A percentile compares a stretch with the other conserved stretches of the same genome.
Conservation (phyloP, 2,888 invertebrate species). For the Ichneumon xanthorius region DNA sequence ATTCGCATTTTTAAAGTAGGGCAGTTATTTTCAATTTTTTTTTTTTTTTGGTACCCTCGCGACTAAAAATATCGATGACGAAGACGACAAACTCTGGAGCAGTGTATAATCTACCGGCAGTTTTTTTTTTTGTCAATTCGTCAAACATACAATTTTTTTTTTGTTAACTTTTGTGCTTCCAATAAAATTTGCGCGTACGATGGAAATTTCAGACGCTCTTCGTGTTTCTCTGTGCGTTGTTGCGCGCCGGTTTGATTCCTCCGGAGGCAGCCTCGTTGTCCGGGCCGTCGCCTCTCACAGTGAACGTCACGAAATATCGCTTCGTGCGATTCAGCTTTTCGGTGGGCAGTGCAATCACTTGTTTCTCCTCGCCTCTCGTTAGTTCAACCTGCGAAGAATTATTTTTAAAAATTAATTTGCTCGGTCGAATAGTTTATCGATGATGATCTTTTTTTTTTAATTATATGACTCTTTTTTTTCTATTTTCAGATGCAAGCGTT, state of each 20-base stretch:
- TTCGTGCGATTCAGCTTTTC: conserved; percentile 95
- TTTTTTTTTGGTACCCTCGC: neutral
- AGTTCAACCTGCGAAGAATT: conserved; percentile 87
- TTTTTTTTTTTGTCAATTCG: conserved; percentile 12
- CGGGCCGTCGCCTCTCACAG: conserved; percentile 91
- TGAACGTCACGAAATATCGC: conserved; percentile 96
- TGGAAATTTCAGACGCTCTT: conserved; percentile 75
- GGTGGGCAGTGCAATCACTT: conserved; percentile 94
- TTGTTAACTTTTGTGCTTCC: conserved; percentile 14
- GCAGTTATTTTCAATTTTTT: conserved; percentile 19
- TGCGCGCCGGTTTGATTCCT: conserved; percentile 82
- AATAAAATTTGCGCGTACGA: conserved; percentile 9
- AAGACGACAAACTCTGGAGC: conserved; percentile 23
- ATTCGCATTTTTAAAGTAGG: conserved; percentile 10
- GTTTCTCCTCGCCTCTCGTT: conserved; percentile 93
- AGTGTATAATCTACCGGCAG: conserved; percentile 38
- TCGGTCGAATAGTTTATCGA: neutral
- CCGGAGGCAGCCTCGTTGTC: conserved; percentile 76
- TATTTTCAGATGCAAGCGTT: neutral
- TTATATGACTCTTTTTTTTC: neutral
- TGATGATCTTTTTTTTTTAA: neutral
- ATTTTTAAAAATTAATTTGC: neutral
- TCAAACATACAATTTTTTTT: neutral
- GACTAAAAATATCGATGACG: conserved; percentile 24
- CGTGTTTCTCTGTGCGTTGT: conserved; percentile 76